phyloP scores from a whole-genome alignment of 2,888 invertebrate species.

The Chrysopilus asiliformis region DNA sequence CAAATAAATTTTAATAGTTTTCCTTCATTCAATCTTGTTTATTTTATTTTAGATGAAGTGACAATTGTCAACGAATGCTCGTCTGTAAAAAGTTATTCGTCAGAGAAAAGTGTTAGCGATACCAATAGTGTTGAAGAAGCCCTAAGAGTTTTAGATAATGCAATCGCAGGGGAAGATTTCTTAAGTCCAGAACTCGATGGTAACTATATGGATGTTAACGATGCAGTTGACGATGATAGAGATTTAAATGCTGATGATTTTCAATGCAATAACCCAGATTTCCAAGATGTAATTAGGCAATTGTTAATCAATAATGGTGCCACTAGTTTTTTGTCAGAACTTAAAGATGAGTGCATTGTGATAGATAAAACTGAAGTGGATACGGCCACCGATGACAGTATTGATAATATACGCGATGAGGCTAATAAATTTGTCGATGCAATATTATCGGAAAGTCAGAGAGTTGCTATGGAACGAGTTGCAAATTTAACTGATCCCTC shows the following conservation, averaged over 20 bases:
- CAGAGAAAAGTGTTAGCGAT: slow-evolving; percentile 14
- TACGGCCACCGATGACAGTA: background rate
- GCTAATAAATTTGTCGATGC: slow-evolving; percentile 16
- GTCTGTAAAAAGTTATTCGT: slow-evolving; percentile 13
- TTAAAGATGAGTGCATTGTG: slow-evolving; percentile 1
- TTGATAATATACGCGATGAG: slow-evolving; percentile 7
- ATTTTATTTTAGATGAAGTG: too few relatives aligned
- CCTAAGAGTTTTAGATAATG: slow-evolving; percentile 16
- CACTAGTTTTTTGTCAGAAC: slow-evolving; percentile 7
- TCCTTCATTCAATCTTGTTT: too few relatives aligned
- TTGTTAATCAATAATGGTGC: slow-evolving; percentile 11
- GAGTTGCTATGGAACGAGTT: slow-evolving; percentile 11
- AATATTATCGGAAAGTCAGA: slow-evolving; percentile 15
- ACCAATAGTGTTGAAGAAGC: slow-evolving; percentile 18
- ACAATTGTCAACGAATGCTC: slow-evolving; percentile 4
- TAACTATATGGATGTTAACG: slow-evolving; percentile 9
- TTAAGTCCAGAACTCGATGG: slow-evolving; percentile 6
- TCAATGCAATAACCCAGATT: slow-evolving; percentile 9
- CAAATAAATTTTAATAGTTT: too few relatives aligned
- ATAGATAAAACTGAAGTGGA: background rate
- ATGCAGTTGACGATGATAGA: slow-evolving; percentile 8
- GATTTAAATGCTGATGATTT: slow-evolving; percentile 8
- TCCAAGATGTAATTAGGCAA: slow-evolving; percentile 13
- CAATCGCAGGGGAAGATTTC: slow-evolving; percentile 16
- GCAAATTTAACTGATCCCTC: background rate